phyloP scores from a whole-genome alignment of 2,888 invertebrate genomes.

The Pristionchus fissidentatus region DNA sequence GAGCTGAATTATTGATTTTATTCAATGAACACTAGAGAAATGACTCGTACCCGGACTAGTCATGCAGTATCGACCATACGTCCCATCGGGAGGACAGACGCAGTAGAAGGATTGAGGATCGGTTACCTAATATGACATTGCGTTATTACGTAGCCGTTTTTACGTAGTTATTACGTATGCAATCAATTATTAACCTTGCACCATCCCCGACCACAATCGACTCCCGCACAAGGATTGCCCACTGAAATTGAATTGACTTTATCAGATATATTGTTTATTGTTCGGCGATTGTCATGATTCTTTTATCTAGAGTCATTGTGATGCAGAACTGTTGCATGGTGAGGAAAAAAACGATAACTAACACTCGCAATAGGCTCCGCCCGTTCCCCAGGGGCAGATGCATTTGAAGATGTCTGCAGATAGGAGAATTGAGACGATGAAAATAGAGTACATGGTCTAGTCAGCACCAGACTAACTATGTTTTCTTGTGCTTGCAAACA shows the following conservation, averaged over 20 bases:
- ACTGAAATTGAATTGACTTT: not conserved
- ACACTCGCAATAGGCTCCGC: not conserved
- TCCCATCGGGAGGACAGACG: not conserved
- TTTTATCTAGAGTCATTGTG: not conserved
- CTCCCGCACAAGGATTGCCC: constrained; percentile 1
- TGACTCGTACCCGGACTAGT: not conserved
- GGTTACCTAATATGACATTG: not conserved
- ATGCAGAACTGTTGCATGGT: too few relatives aligned
- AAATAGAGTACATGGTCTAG: too few relatives aligned
- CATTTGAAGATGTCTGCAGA: constrained; percentile 12
- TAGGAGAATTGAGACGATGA: too few relatives aligned
- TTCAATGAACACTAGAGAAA: not conserved
- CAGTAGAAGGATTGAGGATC: constrained; percentile 4
- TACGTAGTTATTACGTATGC: too few relatives aligned
- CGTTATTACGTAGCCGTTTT: not conserved
- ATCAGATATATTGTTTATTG: not conserved
- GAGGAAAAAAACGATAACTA: too few relatives aligned
- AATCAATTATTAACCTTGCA: not conserved
- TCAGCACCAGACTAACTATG: too few relatives aligned
- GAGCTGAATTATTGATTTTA: not conserved
- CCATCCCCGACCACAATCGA: constrained; percentile 18
- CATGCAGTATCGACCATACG: constrained; percentile 14
- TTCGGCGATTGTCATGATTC: not conserved
- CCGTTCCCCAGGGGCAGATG: not conserved
- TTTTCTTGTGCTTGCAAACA: not conserved